Evolutionary conservation across 2,113 vertebrate species (phyloP).

Genomic region (Cynocephalus volans): DNA sequence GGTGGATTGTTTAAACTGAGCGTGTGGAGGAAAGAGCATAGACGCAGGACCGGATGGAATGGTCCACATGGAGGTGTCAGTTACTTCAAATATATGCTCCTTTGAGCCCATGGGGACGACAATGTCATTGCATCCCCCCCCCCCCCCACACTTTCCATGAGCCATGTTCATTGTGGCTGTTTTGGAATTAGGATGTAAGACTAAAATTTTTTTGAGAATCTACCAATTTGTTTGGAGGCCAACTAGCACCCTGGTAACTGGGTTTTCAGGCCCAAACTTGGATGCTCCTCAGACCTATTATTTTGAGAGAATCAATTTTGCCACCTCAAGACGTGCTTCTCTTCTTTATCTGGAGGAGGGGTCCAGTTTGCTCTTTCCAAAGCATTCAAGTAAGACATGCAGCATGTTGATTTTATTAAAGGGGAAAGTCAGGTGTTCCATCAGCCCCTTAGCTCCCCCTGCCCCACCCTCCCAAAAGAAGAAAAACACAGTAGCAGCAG

Average conservation of each 20-base stretch:
- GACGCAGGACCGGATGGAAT: neutral
- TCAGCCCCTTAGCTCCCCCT: neutral
- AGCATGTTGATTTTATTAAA: neutral
- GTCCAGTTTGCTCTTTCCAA: neutral
- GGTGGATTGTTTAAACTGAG: neutral
- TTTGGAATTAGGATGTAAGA: neutral
- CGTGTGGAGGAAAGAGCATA: neutral
- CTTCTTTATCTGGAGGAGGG: neutral
- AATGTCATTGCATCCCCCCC: neutral
- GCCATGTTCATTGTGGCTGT: neutral
- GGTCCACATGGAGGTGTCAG: neutral
- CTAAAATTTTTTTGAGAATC: neutral
- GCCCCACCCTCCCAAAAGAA: rapidly evolving
- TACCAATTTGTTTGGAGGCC: neutral
- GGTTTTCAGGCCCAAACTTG: neutral
- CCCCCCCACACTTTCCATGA: neutral
- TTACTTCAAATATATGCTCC: neutral
- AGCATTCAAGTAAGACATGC: neutral
- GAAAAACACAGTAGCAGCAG: neutral
- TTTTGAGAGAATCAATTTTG: neutral
- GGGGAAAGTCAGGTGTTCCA: neutral
- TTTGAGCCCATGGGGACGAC: neutral
- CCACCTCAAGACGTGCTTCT: neutral
- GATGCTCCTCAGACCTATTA: neutral
- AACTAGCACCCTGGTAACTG: neutral